Evolutionary conservation across 2,113 vertebrate genomes (phyloP).

Genomic region (Andinoacara biseriatus): DNA sequence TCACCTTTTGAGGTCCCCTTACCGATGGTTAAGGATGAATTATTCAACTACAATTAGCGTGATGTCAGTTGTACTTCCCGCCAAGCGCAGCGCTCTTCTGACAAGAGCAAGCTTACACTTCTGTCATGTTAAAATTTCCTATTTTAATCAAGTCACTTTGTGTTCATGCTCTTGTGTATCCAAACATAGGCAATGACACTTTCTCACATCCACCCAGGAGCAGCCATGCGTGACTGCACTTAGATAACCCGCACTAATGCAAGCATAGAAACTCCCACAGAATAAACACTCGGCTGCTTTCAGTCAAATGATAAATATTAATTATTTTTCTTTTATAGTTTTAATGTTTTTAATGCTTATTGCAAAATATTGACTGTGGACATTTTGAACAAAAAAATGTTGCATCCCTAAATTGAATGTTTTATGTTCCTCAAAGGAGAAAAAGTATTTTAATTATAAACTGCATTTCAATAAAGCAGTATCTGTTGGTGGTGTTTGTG

Average conservation of each 20-base stretch:
- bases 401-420: neutral
- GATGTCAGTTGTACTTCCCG: conserved; percentile 77
- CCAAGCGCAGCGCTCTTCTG: conserved; percentile 64
- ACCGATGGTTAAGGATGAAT: conserved; percentile 67
- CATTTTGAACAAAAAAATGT: neutral
- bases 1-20: conserved; percentile 57
- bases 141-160: conserved; percentile 47
- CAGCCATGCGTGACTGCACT: conserved; percentile 22
- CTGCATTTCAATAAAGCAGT: neutral
- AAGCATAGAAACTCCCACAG: neutral
- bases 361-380: neutral
- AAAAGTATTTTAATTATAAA: neutral
- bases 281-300: neutral
- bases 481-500: neutral
- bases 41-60: conserved; percentile 78
- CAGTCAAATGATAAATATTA: conserved; percentile 22
- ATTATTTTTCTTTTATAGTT: conserved; percentile 10
- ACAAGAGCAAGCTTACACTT: conserved; percentile 57
- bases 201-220: neutral
- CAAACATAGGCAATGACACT: neutral
- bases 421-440: neutral
- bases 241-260: conserved; percentile 35
- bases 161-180: neutral
- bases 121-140: conserved; percentile 62
- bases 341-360: conserved; percentile 16